Percentiles rank a stretch among this genome's conserved stretches.
These are phyloP conservation scores for Pristionchus maxplancki DNA, from an alignment of 2,888 invertebrate genomes.

Conservation along the genomic window DNA sequence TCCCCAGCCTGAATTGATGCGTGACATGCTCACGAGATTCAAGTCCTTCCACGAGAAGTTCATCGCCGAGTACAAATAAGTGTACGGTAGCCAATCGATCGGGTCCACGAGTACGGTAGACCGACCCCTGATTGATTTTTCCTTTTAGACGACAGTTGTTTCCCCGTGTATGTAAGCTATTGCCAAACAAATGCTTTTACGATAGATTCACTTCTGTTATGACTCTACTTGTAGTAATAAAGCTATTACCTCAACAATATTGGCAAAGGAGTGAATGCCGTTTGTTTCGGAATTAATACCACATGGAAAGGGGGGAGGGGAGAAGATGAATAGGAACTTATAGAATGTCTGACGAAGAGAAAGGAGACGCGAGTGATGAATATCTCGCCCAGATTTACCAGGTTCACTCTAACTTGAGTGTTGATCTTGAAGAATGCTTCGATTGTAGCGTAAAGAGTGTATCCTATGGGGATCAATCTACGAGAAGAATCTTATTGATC, in stretches of 20 bases:
- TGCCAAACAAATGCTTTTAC: constrained; percentile 23
- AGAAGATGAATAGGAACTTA: not conserved
- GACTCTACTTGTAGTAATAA: constrained; percentile 24
- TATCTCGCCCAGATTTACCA: not conserved
- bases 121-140: not conserved
- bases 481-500: constrained; percentile 38
- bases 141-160: not conserved
- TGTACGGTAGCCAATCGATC: constrained; percentile 19
- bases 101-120: not conserved
- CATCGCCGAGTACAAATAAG: constrained; percentile 70
- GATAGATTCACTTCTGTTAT: constrained; percentile 15
- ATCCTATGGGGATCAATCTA: constrained; percentile 47
- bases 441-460: constrained; percentile 31
- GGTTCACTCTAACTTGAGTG: not conserved
- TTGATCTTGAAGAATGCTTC: not conserved
- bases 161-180: constrained; percentile 17
- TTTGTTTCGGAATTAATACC: constrained; percentile 25
- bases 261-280: not conserved
- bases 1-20: constrained; percentile 74
- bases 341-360: constrained; percentile 37
- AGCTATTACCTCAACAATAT: not conserved
- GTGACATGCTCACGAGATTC: constrained; percentile 76
- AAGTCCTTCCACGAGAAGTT: constrained; percentile 72
- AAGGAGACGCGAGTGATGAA: not conserved
- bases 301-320: not conserved